Conservation (phyloP, 37 sponge, comb jelly and placozoan species). For the Hexactinellida sp. region DNA sequence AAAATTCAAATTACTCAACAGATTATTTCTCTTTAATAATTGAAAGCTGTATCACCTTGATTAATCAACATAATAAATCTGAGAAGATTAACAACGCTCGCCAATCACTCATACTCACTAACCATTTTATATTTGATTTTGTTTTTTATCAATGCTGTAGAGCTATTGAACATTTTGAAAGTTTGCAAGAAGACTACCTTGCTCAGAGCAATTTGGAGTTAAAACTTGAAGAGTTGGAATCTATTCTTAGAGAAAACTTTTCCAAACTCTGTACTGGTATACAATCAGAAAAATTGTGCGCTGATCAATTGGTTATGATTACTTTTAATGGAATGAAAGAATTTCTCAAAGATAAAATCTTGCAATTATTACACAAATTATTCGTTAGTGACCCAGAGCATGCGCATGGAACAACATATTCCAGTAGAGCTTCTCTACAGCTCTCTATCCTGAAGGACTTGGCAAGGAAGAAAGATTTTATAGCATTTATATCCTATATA, state of each 20-base stretch:
- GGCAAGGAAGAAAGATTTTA: not conserved
- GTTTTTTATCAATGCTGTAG: not conserved
- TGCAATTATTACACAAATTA: not conserved
- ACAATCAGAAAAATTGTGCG: not conserved
- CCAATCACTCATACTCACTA: not conserved
- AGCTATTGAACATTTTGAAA: not conserved
- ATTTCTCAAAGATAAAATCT: not conserved
- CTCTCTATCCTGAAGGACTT: not conserved
- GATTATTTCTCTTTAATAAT: not conserved
- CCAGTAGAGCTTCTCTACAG: not conserved
- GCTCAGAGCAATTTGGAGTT: not conserved
- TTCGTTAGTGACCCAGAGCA: not conserved
- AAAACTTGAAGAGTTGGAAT: not conserved
- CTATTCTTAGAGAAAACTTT: not conserved
- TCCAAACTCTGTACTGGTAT: not conserved
- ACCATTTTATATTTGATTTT: slow-evolving; percentile 10
- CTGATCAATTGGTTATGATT: not conserved
- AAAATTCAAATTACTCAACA: not conserved
- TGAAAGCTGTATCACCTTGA: not conserved
- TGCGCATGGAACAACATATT: not conserved
- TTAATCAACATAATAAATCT: not conserved
- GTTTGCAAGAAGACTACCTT: not conserved
- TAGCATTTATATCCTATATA: not conserved
- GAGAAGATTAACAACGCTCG: not conserved
- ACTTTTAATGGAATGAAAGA: not conserved